Conservation (phyloP, 2,113 vertebrate species). For the Leiothrix lutea region DNA sequence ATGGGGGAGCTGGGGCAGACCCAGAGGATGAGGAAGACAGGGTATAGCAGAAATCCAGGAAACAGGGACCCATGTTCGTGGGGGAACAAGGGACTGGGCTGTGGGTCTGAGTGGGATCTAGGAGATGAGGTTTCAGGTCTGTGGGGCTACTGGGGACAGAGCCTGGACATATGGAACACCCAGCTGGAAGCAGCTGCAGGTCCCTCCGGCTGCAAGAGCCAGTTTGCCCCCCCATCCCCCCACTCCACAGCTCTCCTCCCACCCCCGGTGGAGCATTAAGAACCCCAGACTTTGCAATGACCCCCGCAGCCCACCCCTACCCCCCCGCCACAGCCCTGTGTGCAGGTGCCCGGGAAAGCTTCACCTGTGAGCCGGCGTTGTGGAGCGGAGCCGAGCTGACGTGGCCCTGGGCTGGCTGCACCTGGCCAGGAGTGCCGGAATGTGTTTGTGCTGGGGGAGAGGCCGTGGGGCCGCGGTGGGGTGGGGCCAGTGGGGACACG, state of each 20-base stretch:
- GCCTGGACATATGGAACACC: accelerated
- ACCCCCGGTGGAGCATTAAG: neutral
- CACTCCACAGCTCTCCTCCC: neutral
- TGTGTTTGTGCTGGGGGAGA: conserved; percentile 67
- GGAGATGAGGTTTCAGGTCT: neutral
- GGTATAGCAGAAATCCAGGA: neutral
- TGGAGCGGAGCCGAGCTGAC: conserved; percentile 47
- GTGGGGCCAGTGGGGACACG: neutral
- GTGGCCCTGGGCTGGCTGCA: conserved; percentile 47
- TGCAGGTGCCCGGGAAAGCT: neutral
- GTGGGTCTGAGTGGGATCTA: neutral
- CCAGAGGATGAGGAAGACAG: too few relatives aligned
- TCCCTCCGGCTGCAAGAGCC: neutral
- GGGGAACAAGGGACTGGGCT: neutral
- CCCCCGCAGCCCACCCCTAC: neutral
- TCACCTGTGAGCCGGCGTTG: neutral
- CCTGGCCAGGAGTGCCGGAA: conserved; percentile 14
- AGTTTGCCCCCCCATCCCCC: neutral
- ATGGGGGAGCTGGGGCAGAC: neutral
- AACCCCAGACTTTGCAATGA: neutral
- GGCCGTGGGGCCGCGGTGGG: neutral
- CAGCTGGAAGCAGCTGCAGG: neutral
- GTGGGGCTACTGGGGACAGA: neutral
- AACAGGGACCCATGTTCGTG: neutral
- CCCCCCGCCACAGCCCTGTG: neutral